Evolutionary conservation across 1,140 invertebrate species (phyloP), one percentile per base, ranked within the genome.

Genomic region (Drosophila serrata): DNA sequence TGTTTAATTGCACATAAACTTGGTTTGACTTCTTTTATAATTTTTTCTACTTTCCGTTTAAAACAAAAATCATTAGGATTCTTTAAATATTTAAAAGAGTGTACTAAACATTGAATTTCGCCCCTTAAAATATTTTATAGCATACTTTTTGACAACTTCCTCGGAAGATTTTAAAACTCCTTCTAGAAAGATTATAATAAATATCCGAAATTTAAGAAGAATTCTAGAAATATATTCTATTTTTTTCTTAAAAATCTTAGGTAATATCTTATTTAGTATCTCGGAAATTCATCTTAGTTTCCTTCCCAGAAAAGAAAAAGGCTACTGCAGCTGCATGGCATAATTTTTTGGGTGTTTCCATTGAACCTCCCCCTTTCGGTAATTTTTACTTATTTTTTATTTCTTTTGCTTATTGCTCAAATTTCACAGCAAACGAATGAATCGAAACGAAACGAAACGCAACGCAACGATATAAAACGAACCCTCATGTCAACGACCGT

Each of bases 401-500:
- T 35, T 55, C 22, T 19, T 22, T 15, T 31, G 31, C 37, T 46
- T 43, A 56, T 64, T 59, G 42, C 75, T 63, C 79, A 67, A 51
- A 70, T 85, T 85, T 74, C 60, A 86, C 35, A 48, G 68, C 68
- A 24, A 51, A 42, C 46, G 67, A 60, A 74, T 53, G 49, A 35
- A 31, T 53, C 33, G 63, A 43, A 46, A 45, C 53, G 45, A 45
- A 46, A 51, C 22, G 63, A 39, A 46, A 48, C 53, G 45, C 33
- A 46, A 24, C 2, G 45, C 33, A 46, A 55, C 51, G 19, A 55
- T 55, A 55, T 55, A 55, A 55, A 55, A 55, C 58, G 74, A 67
- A 86, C 82, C 82, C 82, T 82, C 79, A 87, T 79, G 73, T 57
- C 74, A 76, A 59, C 77, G 67, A 81, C 74, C 74, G 73, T 76